phyloP scores from a whole-genome alignment of 2,888 invertebrate genomes.

The Tinea trinotella region DNA sequence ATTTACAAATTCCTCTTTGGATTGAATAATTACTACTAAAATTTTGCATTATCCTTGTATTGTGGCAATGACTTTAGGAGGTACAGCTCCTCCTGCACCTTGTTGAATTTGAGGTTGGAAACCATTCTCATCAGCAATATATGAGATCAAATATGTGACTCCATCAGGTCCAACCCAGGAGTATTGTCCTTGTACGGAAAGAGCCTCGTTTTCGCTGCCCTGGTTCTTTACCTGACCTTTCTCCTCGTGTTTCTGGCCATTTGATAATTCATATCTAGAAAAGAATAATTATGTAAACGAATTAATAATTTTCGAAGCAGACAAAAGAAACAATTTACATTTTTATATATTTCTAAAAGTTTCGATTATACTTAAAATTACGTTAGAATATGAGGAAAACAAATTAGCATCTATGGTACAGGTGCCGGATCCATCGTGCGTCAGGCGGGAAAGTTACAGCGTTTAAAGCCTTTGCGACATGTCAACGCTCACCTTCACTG shows the following conservation, averaged over 20 bases:
- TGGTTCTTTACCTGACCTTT: constrained; percentile 62
- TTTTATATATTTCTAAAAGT: too few species aligned
- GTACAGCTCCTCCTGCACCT: constrained; percentile 27
- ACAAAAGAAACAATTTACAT: too few species aligned
- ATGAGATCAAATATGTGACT: constrained; percentile 49
- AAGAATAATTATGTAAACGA: too few species aligned
- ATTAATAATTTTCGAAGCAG: too few species aligned
- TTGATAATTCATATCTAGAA: constrained; percentile 61
- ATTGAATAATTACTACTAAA: background rate
- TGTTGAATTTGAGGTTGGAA: constrained; percentile 39
- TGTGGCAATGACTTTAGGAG: constrained; percentile 43
- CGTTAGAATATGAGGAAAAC: too few species aligned
- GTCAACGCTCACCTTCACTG: too few species aligned
- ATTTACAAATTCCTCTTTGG: background rate
- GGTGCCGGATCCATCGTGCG: too few species aligned
- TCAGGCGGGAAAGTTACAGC: too few species aligned
- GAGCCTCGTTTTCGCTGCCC: constrained; percentile 64
- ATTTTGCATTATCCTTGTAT: constrained; percentile 30
- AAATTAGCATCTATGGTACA: too few species aligned
- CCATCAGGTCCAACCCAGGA: constrained; percentile 53
- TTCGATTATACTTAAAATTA: too few species aligned
- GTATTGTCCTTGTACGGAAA: constrained; percentile 46
- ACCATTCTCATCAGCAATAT: constrained; percentile 62
- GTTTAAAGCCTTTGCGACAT: too few species aligned
- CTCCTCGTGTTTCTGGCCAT: constrained; percentile 62